These are phyloP conservation scores for Drosophila quadrilineata DNA, from an alignment of 1,140 invertebrate genomes.

Conservation along the genomic window DNA sequence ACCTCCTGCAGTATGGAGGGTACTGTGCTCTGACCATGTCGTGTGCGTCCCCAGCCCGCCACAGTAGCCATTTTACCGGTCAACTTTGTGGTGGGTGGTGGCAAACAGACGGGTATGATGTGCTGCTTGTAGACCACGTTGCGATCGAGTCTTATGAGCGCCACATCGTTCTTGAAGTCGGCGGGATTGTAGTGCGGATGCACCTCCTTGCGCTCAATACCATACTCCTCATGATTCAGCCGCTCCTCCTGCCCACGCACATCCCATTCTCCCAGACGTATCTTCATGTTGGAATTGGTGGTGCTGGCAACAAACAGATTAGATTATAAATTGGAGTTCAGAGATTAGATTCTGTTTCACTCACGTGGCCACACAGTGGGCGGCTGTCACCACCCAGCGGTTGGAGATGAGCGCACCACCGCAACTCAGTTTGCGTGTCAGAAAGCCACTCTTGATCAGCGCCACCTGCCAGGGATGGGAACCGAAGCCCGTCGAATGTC, in stretches of 20 bases:
- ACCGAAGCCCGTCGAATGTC: slow-evolving; percentile 93
- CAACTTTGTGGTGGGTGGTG: slow-evolving; percentile 87
- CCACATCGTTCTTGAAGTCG: slow-evolving; percentile 95
- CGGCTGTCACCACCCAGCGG: slow-evolving; percentile 93
- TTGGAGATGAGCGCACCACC: slow-evolving; percentile 95
- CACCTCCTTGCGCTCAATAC: slow-evolving; percentile 93
- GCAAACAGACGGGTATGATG: slow-evolving; percentile 92
- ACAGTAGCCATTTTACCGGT: slow-evolving; percentile 93
- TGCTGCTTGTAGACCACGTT: slow-evolving; percentile 93
- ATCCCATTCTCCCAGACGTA: slow-evolving; percentile 95
- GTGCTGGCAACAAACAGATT: slow-evolving; percentile 82
- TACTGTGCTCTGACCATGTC: slow-evolving; percentile 91
- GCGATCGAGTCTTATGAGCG: slow-evolving; percentile 89
- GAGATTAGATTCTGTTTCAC: slow-evolving; percentile 65
- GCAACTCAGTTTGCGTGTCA: slow-evolving; percentile 94
- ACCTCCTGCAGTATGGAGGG: slow-evolving; percentile 89
- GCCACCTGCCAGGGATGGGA: slow-evolving; percentile 98
- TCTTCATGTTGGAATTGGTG: slow-evolving; percentile 91
- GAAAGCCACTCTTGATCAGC: slow-evolving; percentile 94
- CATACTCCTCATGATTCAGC: slow-evolving; percentile 92
- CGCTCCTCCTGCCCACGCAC: slow-evolving; percentile 91
- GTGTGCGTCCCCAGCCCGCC: slow-evolving; percentile 93
- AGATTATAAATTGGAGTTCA: not conserved
- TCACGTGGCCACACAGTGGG: slow-evolving; percentile 94
- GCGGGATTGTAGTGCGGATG: slow-evolving; percentile 93